phyloP scores from a whole-genome alignment of 2,797 vertebrate species.

The Acropternis orthonyx region DNA sequence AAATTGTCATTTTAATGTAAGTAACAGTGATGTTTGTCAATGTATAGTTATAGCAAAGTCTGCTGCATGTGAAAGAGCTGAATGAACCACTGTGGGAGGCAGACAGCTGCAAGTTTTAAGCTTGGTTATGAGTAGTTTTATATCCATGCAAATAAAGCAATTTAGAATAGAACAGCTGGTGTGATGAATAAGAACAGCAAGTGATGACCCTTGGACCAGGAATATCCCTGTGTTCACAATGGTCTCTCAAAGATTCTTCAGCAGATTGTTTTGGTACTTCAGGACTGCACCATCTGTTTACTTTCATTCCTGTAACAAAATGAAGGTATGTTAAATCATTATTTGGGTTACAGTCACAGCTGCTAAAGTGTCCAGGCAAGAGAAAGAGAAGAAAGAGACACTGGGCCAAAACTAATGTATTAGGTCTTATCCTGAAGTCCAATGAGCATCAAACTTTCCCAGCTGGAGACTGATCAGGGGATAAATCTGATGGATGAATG shows the following conservation, averaged over 20 bases:
- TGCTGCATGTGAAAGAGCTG: neutral
- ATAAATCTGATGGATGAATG: neutral
- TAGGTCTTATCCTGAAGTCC: neutral
- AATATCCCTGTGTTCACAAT: neutral
- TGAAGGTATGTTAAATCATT: neutral
- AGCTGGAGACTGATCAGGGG: neutral
- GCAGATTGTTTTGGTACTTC: neutral
- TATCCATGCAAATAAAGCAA: neutral
- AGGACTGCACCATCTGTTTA: neutral
- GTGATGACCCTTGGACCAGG: too few relatives aligned
- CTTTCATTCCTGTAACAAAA: slow-evolving; percentile 16
- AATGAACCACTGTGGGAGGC: neutral
- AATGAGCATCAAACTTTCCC: neutral
- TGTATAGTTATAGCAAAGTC: neutral
- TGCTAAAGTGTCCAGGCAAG: neutral
- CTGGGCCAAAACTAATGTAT: neutral
- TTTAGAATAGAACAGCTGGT: neutral
- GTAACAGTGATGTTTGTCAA: neutral
- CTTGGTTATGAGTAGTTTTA: neutral
- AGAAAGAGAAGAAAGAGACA: neutral
- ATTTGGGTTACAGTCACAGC: neutral
- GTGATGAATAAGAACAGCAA: neutral
- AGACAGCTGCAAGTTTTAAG: neutral
- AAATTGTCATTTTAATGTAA: neutral
- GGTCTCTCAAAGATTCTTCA: neutral